A percentile compares a stretch with the other conserved stretches of the same genome.
Evolutionary conservation across 2,113 vertebrate genomes (phyloP).

Genomic region (Galeopterus variegatus): DNA sequence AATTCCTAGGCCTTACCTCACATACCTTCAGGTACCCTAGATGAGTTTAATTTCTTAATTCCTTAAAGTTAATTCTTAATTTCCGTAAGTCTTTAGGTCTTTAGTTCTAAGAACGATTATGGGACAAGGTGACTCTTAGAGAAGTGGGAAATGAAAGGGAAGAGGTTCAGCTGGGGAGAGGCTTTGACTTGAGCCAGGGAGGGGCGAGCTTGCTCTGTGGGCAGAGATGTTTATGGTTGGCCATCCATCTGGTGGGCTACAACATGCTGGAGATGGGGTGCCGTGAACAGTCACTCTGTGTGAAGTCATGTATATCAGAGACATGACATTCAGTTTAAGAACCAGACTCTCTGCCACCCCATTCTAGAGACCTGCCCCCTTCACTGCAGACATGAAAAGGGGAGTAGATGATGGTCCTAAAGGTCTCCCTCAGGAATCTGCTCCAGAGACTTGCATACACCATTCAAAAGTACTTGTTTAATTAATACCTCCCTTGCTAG

Average conservation of each 20-base stretch:
- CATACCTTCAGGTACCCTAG: background rate
- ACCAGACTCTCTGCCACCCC: background rate
- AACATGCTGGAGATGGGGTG: background rate
- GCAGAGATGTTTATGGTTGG: background rate
- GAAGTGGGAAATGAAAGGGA: background rate
- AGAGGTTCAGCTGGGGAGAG: background rate
- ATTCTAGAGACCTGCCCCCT: background rate
- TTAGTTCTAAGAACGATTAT: background rate
- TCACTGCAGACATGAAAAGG: background rate
- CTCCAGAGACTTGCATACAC: background rate
- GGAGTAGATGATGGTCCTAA: background rate
- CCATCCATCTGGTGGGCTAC: background rate
- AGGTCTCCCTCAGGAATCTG: background rate
- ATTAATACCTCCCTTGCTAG: background rate
- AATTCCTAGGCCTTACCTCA: background rate
- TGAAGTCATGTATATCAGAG: background rate
- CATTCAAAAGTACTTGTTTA: background rate
- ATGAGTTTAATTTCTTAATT: background rate
- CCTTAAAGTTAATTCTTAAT: background rate
- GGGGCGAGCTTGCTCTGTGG: background rate
- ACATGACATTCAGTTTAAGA: background rate
- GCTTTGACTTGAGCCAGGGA: background rate
- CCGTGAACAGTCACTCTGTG: background rate
- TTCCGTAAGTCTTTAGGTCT: background rate
- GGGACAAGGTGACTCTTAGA: background rate